These are phyloP conservation scores for Megalops cyprinoides DNA, from an alignment of 2,797 vertebrate genomes.

Conservation along the genomic window DNA sequence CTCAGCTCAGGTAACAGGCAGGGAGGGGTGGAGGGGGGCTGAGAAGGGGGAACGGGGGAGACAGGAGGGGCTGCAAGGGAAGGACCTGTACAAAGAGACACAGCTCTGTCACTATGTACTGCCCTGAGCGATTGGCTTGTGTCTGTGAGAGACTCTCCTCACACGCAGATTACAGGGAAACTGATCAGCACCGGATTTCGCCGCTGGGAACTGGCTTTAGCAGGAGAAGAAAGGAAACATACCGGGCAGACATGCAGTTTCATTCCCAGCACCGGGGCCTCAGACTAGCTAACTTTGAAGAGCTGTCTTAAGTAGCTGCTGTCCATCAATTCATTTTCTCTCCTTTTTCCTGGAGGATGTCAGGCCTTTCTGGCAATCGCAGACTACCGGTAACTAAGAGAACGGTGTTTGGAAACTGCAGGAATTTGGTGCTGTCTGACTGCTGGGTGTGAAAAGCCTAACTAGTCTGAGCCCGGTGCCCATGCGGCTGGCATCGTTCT, in stretches of 20 bases:
- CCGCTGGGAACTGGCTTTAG: neutral
- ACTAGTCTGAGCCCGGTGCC: neutral
- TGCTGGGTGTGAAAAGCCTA: neutral
- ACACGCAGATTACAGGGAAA: no score
- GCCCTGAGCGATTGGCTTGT: conserved; percentile 20
- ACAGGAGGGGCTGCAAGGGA: conserved; percentile 20
- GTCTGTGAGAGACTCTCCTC: neutral
- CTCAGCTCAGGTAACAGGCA: conserved; percentile 42
- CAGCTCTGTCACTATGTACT: conserved; percentile 38
- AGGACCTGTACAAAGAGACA: neutral
- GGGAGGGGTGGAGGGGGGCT: conserved; percentile 42
- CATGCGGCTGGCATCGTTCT: neutral
- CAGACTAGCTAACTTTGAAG: neutral
- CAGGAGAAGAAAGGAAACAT: neutral
- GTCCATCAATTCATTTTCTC: neutral
- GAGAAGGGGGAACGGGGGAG: conserved; percentile 24
- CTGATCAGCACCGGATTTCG: neutral
- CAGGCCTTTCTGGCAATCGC: neutral
- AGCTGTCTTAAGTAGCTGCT: neutral
- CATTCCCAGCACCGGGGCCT: neutral
- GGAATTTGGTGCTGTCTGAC: neutral
- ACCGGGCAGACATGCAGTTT: neutral
- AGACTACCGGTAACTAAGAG: neutral
- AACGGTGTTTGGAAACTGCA: neutral
- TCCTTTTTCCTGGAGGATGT: neutral